These are phyloP conservation scores for Polia nebulosa DNA, from an alignment of 2,888 invertebrate species.

Conservation along the genomic window DNA sequence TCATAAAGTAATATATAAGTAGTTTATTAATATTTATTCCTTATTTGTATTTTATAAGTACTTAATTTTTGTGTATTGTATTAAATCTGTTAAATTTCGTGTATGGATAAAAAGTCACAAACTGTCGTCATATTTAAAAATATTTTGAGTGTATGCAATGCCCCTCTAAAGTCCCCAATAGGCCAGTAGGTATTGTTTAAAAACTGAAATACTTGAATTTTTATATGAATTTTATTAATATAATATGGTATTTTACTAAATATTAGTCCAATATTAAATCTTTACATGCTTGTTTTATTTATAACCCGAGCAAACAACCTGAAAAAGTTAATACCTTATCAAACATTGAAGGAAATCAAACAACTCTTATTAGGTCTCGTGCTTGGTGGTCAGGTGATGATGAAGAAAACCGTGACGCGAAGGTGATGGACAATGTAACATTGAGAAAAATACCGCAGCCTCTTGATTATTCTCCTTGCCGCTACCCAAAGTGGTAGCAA, in stretches of 20 bases:
- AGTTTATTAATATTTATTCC: constrained; percentile 48
- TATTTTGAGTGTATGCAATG: constrained; percentile 47
- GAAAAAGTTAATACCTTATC: background rate
- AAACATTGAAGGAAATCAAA: background rate
- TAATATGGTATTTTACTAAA: constrained; percentile 90
- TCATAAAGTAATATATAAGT: constrained; percentile 31
- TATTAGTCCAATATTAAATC: constrained; percentile 90
- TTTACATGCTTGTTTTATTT: constrained; percentile 85
- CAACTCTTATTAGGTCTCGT: too few species aligned
- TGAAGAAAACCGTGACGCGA: background rate
- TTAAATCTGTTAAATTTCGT: constrained; percentile 46
- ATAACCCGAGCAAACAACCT: constrained; percentile 31
- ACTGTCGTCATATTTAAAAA: constrained; percentile 45
- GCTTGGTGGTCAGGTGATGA: background rate
- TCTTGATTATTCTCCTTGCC: too few species aligned
- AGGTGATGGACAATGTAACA: background rate
- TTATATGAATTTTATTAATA: constrained; percentile 91
- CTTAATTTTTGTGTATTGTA: constrained; percentile 58
- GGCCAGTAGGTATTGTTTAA: constrained; percentile 85
- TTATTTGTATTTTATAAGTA: constrained; percentile 60
- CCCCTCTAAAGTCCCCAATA: constrained; percentile 56
- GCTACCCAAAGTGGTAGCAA: too few species aligned
- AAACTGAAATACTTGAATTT: constrained; percentile 89
- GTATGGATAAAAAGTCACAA: constrained; percentile 48
- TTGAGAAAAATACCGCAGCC: too few species aligned